Evolutionary conservation across 2,113 vertebrate genomes (phyloP), one percentile per base, ranked within the genome.

Genomic region (Motacilla tschutschensis): DNA sequence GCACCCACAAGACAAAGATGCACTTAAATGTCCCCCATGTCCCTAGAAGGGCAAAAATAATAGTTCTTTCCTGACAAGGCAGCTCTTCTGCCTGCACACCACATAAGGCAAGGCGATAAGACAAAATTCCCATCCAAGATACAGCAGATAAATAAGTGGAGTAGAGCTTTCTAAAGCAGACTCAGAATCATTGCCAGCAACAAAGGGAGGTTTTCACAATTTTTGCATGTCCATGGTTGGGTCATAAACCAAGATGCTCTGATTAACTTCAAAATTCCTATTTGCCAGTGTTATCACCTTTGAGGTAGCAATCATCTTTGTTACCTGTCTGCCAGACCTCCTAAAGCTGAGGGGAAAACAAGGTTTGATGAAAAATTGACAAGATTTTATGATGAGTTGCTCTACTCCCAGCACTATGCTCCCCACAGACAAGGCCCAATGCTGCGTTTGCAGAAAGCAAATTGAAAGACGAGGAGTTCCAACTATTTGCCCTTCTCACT

Each of bases 71-170:
- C 44, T 59, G 36, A 86, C 2, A 8, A 83, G 63, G 12, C 29
- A 82, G 18, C 40, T 79, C 31, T 77, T 60, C 36, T 77, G 4
- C 5, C 64, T 74, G 28, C 22, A 71, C 16, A 59, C 79, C 79
- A 87, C 75, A 79, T 91, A 87, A 91, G 82, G 76, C 41, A 85
- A 64, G 65, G 29, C 11, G 31, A 59, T 69, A 86, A 91, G 53
- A 57, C 31, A 48, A 31, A 86, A 79, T 24, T 60, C 53, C 64
- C 67, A 46, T 46, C 20, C 79, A 74, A 92, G 71, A 81, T 46
- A 44, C 2, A 62, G 46, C 1, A 88, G 91, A 91, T 83, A 85
- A 90, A 28, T n/a, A 57, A 16, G 9, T 1, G 1, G 28, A 53
- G 11, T n/a, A 81, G 71, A 69, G 57, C 4, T 57, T 92, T 83